Base-by-base conservation (phyloP, 2,113 vertebrate genomes). In the Hypomesus transpacificus region DNA sequence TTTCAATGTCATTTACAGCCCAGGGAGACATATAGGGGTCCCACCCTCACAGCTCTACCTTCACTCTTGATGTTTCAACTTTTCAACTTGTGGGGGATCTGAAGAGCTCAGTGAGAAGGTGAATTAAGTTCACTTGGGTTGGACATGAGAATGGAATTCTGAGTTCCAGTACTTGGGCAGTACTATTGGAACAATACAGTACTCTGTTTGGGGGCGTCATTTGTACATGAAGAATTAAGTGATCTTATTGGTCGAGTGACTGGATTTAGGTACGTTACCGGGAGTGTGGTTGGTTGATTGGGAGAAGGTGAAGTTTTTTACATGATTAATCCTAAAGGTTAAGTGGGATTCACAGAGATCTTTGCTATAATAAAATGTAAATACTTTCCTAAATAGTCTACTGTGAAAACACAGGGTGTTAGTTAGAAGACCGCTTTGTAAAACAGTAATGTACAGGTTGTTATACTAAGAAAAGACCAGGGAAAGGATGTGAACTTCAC, bases 21-120 rank as follows among this genome's bases (percentile, higher is more conserved):
- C 65, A 58, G 60, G 64, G 69, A 67, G 66, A 80, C 84, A 83
- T 76, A 78, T 69, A 68, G 74, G 70, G 31, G 68, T 54, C 74
- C 78, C 79, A 79, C 79, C 83, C 82, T 18, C 6, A 34, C 81
- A 74, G 73, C 20, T 61, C 68, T 69, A 68, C 71, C 82, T 77
- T 83, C 81, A 69, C 14, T 71, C 84, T 82, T 86, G 79, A 82
- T 76, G 82, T 86, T 75, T 87, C 77, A 88, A 88, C 87, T 89
- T 80, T 89, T 88, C 83, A 90, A 87, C 87, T 83, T 75, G 75
- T 57, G 9, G 11, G 75, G 39, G 56, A 68, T 26, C n/a, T 68
- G 31, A 81, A 62, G 8, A 14, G 13, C 17, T 13, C 17, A 56
- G 17, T n/a, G 63, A 50, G 63, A 6, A 50, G 4, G 14, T 14